Conservation (phyloP, 2,797 vertebrate species). For the Rhinatrema bivittatum region DNA sequence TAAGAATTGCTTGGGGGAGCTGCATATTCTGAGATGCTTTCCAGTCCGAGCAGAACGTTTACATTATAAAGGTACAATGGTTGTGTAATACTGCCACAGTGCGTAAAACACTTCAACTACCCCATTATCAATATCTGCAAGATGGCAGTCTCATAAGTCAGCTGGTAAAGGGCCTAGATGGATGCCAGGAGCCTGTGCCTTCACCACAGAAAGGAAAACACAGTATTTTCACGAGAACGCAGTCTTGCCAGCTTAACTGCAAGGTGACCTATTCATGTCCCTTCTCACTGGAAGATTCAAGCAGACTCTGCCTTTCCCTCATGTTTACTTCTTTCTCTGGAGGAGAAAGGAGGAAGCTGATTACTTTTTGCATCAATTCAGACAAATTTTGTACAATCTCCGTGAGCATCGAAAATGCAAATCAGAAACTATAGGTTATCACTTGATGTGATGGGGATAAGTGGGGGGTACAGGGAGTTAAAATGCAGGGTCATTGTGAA, state of each 20-base stretch:
- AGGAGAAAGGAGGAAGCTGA: not conserved
- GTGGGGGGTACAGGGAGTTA: too few species aligned
- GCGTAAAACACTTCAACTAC: conserved; percentile 11
- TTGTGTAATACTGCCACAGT: conserved; percentile 1
- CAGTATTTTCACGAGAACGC: not conserved
- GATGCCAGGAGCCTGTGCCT: not conserved
- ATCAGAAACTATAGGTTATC: too few species aligned
- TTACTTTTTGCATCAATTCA: too few species aligned
- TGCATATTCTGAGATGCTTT: too few species aligned
- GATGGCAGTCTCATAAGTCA: not conserved
- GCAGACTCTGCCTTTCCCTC: not conserved
- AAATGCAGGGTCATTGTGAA: too few species aligned
- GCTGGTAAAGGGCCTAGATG: not conserved
- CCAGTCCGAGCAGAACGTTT: conserved; percentile 18
- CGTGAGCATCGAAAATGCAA: too few species aligned
- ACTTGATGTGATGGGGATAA: too few species aligned
- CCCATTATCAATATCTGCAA: conserved; percentile 3
- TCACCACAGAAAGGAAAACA: not conserved
- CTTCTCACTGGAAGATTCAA: conserved; percentile 1
- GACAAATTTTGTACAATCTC: too few species aligned
- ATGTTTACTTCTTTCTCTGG: not conserved
- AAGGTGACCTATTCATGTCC: not conserved
- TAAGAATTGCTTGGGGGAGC: too few species aligned
- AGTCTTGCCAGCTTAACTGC: not conserved
- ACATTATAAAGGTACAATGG: not conserved